Percentiles rank a stretch among this genome's conserved stretches.
Evolutionary conservation across 2,113 vertebrate species (phyloP).

Genomic region (Vimba vimba): DNA sequence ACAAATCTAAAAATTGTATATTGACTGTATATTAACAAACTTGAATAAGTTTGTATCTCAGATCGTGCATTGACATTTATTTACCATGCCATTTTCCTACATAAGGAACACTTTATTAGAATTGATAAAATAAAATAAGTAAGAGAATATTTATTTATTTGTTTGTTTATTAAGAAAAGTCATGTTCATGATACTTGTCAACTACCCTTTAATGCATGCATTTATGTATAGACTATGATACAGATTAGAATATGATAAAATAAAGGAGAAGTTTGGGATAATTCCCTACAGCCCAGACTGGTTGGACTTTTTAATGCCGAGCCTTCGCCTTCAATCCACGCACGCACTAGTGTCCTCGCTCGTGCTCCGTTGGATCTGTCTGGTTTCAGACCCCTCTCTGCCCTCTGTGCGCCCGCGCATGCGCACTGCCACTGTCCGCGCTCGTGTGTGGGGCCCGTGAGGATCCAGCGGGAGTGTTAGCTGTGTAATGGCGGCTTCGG

Average conservation of each 20-base stretch:
- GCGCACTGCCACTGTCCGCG: slow-evolving; percentile 17
- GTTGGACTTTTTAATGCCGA: background rate
- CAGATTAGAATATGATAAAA: background rate
- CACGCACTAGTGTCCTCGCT: background rate
- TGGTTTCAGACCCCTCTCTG: slow-evolving; percentile 6
- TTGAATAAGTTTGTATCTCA: background rate
- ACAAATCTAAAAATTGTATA: background rate
- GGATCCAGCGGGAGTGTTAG: slow-evolving; percentile 68
- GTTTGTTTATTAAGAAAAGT: no score
- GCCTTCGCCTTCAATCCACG: background rate
- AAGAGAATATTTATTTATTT: no score
- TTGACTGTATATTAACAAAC: background rate
- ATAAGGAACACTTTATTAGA: background rate
- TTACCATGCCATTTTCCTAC: background rate
- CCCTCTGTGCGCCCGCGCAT: slow-evolving; percentile 42
- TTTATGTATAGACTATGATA: background rate
- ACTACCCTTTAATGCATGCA: no score
- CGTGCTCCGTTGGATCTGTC: background rate
- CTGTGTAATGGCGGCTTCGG: slow-evolving; percentile 89
- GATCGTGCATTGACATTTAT: background rate
- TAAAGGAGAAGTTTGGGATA: background rate
- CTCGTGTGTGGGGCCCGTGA: slow-evolving; percentile 57
- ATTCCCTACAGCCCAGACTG: background rate
- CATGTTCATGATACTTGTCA: no score
- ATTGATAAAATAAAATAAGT: no score